phyloP scores from a whole-genome alignment of 1,140 invertebrate species.

The Pseudobourletiella spinata region DNA sequence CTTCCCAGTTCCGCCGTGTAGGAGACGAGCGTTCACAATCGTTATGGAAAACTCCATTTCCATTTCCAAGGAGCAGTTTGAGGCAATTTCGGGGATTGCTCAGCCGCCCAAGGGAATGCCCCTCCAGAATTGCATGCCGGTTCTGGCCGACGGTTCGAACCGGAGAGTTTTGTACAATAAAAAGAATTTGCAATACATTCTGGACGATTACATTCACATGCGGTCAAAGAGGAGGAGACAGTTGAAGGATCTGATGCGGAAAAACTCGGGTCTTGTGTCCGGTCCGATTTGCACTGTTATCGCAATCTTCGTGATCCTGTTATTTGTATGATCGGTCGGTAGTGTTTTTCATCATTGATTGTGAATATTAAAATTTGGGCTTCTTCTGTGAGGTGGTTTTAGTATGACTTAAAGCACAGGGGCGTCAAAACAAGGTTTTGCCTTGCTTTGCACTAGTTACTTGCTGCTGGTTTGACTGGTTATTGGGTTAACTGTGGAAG shows the following conservation, averaged over 20 bases:
- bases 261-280: not conserved
- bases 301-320: too few species aligned
- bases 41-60: constrained; percentile 10
- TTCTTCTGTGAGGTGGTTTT: too few species aligned
- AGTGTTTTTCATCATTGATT: too few species aligned
- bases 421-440: too few species aligned
- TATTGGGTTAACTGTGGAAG: too few species aligned
- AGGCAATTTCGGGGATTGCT: not conserved
- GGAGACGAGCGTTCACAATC: not conserved
- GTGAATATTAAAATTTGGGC: too few species aligned
- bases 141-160: not conserved
- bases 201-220: constrained; percentile 15
- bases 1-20: constrained; percentile 3
- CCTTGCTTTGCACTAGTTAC: too few species aligned
- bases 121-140: constrained; percentile 2
- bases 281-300: too few species aligned
- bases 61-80: constrained; percentile 7
- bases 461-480: too few species aligned
- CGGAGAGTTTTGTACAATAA: constrained; percentile 5
- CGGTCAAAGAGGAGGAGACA: not conserved
- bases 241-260: not conserved
- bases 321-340: too few species aligned
- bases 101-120: not conserved
- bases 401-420: too few species aligned
- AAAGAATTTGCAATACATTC: constrained; percentile 14